Percentiles rank a stretch among this genome's conserved stretches.
These are phyloP conservation scores for Pelusios castaneus DNA, from an alignment of 2,113 vertebrate species.

Conservation along the genomic window DNA sequence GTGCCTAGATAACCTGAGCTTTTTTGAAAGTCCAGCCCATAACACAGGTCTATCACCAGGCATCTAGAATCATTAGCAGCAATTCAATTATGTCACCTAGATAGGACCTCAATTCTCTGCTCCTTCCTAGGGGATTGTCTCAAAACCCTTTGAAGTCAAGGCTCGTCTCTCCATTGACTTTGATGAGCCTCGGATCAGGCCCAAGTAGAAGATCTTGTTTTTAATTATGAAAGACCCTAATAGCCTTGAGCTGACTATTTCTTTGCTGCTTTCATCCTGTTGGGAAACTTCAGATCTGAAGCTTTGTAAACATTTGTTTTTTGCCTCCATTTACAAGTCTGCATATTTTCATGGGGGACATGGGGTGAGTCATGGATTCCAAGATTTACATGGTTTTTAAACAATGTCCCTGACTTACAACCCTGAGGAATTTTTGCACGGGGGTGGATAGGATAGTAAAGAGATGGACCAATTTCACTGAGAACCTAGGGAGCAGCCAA, in stretches of 20 bases:
- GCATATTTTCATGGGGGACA: slow-evolving; percentile 1
- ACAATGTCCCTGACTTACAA: not conserved
- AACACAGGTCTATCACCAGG: not conserved
- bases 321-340: not conserved
- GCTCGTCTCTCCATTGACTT: not conserved
- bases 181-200: not conserved
- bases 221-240: not conserved
- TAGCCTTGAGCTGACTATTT: not conserved
- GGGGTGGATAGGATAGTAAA: slow-evolving; percentile 40
- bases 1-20: not conserved
- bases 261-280: not conserved
- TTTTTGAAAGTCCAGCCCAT: not conserved
- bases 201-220: not conserved
- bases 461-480: slow-evolving; percentile 29
- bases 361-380: slow-evolving; percentile 2
- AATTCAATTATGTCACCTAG: accelerated
- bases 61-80: not conserved
- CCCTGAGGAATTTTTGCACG: slow-evolving; percentile 3
- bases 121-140: not conserved
- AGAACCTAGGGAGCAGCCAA: slow-evolving; percentile 32
- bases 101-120: not conserved
- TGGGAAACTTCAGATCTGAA: not conserved
- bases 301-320: not conserved
- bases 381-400: slow-evolving; percentile 1
- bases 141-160: not conserved